Evolutionary conservation across 2,888 invertebrate genomes (phyloP).

Genomic region (Girardia tigrina): DNA sequence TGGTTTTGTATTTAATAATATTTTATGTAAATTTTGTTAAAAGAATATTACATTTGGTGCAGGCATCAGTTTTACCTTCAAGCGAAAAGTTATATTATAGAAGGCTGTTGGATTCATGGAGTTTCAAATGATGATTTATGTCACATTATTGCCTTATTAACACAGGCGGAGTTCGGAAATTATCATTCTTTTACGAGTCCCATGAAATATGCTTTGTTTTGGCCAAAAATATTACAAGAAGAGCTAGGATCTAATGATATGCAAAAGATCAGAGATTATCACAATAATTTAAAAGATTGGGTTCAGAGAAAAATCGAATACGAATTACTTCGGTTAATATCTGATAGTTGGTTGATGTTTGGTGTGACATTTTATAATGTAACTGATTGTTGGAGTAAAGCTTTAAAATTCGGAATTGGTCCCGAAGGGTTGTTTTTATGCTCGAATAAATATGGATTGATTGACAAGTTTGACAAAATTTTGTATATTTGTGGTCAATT

Average conservation of each 20-base stretch:
- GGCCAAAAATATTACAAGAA: slow-evolving; percentile 26
- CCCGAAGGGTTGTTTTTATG: slow-evolving; percentile 60
- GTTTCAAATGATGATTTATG: slow-evolving; percentile 59
- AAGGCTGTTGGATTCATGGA: slow-evolving; percentile 49
- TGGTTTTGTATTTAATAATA: too few relatives aligned
- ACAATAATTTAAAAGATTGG: slow-evolving; percentile 55
- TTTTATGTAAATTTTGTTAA: too few relatives aligned
- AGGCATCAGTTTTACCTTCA: slow-evolving; percentile 71
- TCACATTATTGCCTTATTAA: slow-evolving; percentile 63
- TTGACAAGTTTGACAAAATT: slow-evolving; percentile 40
- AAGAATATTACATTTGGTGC: too few relatives aligned
- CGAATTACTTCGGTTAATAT: slow-evolving; percentile 66
- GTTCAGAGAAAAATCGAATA: slow-evolving; percentile 67
- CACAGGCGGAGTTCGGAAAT: slow-evolving; percentile 63
- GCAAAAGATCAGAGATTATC: slow-evolving; percentile 38
- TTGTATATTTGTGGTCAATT: neutral
- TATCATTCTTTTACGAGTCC: slow-evolving; percentile 42
- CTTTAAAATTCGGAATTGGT: slow-evolving; percentile 61
- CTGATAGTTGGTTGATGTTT: slow-evolving; percentile 62
- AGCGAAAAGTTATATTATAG: slow-evolving; percentile 52
- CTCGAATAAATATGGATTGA: slow-evolving; percentile 39
- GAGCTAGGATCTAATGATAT: slow-evolving; percentile 33
- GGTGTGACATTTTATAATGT: slow-evolving; percentile 68
- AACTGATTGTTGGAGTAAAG: slow-evolving; percentile 39
- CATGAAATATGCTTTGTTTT: slow-evolving; percentile 34